Base-by-base conservation (phyloP, 2,113 vertebrate genomes). In the Pomatorhinus ruficollis region DNA sequence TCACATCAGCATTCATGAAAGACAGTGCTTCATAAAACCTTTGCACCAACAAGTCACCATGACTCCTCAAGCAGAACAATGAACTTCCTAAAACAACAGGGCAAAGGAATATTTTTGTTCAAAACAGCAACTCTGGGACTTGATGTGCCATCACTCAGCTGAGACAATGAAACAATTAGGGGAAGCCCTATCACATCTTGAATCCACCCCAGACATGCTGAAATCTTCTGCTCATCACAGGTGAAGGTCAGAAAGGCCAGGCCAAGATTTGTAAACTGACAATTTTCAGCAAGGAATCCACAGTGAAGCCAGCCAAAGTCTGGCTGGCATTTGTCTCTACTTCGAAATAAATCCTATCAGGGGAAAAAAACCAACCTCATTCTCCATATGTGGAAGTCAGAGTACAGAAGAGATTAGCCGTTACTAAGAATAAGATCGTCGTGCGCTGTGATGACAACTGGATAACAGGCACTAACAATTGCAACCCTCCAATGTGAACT, bases 1-100 rank as follows among this genome's bases (percentile, higher is more conserved):
- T 76, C 80, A 44, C 77, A 91, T 95, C 69, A 91, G 83, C 57
- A 95, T 93, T 96, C 87, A 84, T 4, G 1, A 68, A 87, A 95
- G 49, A 69, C 64, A 75, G 72, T 0, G 0, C 72, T 91, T 82
- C 39, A 22, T 52, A 70, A 92, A 96, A 66, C 52, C 39, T 71
- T 71, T 42, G 10, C 65, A 78, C 82, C 60, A 81, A 82, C 44
- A 64, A 84, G 80, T 82, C 69, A 78, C 52, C 20, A 12, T 39
- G 25, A 64, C 49, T 84, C 47, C 68, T 92, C 76, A 87, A 86
- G 91, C 89, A 75, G 66, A 92, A 66, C 2, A 6, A 45, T 22
- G 45, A 92, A 65, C 52, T 83, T 45, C 76, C 24, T 22, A 63
- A 54, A 88, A 75, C 30, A 61, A 76, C 19, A 50, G 28, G 30